These are phyloP conservation scores for Acanthosoma haemorrhoidale DNA, from an alignment of 2,888 invertebrate genomes.

Conservation along the genomic window DNA sequence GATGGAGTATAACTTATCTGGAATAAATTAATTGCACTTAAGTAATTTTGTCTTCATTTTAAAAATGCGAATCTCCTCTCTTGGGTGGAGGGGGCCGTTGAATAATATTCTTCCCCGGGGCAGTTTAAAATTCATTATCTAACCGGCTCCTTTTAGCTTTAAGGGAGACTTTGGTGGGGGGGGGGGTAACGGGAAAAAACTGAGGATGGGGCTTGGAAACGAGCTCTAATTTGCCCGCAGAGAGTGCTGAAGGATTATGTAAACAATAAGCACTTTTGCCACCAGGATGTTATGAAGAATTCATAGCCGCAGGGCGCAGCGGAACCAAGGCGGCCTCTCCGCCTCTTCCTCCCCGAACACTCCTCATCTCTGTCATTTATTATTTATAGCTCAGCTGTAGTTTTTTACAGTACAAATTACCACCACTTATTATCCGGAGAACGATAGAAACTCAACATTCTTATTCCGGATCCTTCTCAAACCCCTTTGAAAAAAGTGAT, in stretches of 20 bases:
- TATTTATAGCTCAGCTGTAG: too few species aligned
- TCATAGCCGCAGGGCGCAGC: not conserved
- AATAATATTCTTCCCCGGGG: not conserved
- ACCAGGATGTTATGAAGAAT: not conserved
- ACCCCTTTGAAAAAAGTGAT: too few species aligned
- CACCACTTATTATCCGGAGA: too few species aligned
- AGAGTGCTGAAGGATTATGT: not conserved
- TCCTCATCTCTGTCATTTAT: not conserved
- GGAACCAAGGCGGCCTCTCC: not conserved
- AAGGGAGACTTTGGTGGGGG: not conserved
- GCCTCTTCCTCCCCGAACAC: not conserved
- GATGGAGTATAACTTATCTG: too few species aligned
- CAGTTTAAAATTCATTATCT: not conserved
- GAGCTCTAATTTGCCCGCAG: slow-evolving; percentile 3
- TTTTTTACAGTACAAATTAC: too few species aligned
- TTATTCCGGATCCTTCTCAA: too few species aligned
- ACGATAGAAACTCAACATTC: too few species aligned
- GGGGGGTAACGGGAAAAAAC: not conserved
- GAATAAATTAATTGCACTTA: not conserved
- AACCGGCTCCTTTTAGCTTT: not conserved
- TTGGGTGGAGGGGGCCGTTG: not conserved
- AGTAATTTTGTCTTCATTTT: not conserved
- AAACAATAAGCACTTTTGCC: slow-evolving; percentile 5
- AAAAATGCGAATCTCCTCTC: too few species aligned
- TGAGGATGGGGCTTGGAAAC: not conserved